phyloP scores from a whole-genome alignment of 2,888 invertebrate genomes.

The Tipula confusa region DNA sequence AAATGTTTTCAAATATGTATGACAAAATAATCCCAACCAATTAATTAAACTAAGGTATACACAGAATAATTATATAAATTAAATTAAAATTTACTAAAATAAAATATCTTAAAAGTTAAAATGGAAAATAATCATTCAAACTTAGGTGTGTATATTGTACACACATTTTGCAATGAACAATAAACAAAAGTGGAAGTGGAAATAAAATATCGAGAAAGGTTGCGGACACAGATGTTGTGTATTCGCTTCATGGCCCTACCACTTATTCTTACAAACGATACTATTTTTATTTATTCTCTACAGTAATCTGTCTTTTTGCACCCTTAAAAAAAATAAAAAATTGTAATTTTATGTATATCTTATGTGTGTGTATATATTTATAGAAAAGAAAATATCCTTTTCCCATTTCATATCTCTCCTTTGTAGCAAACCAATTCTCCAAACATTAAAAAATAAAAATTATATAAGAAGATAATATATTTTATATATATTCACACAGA shows the following conservation, averaged over 20 bases:
- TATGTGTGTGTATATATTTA: slow-evolving; percentile 13
- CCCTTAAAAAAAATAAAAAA: slow-evolving; percentile 26
- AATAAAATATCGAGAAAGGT: neutral
- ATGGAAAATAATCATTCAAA: neutral
- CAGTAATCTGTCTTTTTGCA: slow-evolving; percentile 29
- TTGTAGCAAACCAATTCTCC: neutral
- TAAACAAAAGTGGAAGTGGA: neutral
- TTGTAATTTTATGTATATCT: neutral
- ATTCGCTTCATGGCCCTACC: slow-evolving; percentile 7
- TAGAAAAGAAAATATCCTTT: slow-evolving; percentile 13
- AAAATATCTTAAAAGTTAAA: neutral
- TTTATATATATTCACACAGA: slow-evolving; percentile 21
- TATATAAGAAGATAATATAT: slow-evolving; percentile 20
- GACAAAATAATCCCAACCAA: neutral
- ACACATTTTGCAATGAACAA: neutral
- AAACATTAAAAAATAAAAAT: neutral
- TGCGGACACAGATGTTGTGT: slow-evolving; percentile 28
- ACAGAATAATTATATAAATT: neutral
- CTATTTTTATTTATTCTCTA: slow-evolving; percentile 12
- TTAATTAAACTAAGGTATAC: neutral
- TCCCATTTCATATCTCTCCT: slow-evolving; percentile 8
- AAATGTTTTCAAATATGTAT: no score
- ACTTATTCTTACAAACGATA: neutral
- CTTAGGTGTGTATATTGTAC: neutral
- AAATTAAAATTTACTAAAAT: neutral